Evolutionary conservation across 2,888 invertebrate genomes (phyloP), one percentile per base, ranked within the genome.

Genomic region (Plagodis dolabraria): DNA sequence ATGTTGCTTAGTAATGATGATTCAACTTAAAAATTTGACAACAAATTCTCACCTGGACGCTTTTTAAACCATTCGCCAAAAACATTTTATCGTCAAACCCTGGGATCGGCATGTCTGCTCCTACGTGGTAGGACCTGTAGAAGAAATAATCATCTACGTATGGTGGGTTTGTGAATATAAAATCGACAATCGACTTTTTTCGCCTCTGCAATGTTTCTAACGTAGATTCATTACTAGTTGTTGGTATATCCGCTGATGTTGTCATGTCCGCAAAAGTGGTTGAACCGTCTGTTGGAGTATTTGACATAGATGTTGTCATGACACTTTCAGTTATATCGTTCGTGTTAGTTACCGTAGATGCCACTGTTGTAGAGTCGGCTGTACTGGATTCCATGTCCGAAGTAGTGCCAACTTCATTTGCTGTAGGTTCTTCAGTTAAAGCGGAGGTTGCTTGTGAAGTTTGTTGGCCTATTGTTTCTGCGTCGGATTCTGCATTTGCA

Each of bases 141-240:
- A 85, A 74, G 38, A 83, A 72, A 61, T 86, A 87, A 65, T 90
- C 90, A 22, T 90, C 84, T 34, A 83, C 68, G 61, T 87, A 87
- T 0, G 89, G 86, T 5, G 88, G 89, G 69, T 83, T 85, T 33
- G 85, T 88, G 52, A 82, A 90, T 64, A 91, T 79, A 53, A 90
- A 93, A 70, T 92, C 89, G 6, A 87, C 85, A 34, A 90, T 77
- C 0, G 93, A 92, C 71, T 83, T 91, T 64, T 92, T 93, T 47
- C 82, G 80, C 53, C 92, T 75, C 63, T 86, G 75, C 4, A 89
- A 77, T 0, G 86, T 89, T 75, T 89, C 89, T 71, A 87, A 65
- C 2, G 75, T 72, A 5, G 85, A 75, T 48, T 73, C 78, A 53
- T 67, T 78, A 34, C 54, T 51, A 33, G 72, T 56, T 8, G 75